Conservation (phyloP, 1,140 invertebrate species). For the Drosophila nikananu region DNA sequence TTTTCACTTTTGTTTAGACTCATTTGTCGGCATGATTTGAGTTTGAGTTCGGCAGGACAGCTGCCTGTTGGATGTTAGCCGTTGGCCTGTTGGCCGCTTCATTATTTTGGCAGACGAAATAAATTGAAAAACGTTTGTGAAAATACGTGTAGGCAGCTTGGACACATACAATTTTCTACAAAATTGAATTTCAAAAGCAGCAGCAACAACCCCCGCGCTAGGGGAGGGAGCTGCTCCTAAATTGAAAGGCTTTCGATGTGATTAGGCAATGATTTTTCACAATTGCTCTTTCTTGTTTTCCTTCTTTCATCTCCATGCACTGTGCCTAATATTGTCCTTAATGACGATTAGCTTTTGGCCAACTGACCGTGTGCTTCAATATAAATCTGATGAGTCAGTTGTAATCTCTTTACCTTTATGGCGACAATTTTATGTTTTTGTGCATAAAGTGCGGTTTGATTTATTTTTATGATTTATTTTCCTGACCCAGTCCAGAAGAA, state of each 20-base stretch:
- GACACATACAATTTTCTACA: slow-evolving; percentile 73
- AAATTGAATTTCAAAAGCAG: slow-evolving; percentile 71
- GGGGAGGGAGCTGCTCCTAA: background rate
- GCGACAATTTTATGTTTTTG: background rate
- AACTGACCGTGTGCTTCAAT: slow-evolving; percentile 18
- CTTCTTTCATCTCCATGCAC: slow-evolving; percentile 13
- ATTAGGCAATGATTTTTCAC: slow-evolving; percentile 70
- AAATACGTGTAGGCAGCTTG: slow-evolving; percentile 71
- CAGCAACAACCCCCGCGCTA: slow-evolving; percentile 19
- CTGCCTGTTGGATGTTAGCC: slow-evolving; percentile 33
- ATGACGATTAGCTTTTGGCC: slow-evolving; percentile 44
- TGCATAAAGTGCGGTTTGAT: background rate
- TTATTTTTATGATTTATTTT: background rate
- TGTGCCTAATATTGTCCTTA: slow-evolving; percentile 46
- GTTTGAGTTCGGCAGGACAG: slow-evolving; percentile 52
- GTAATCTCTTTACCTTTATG: background rate
- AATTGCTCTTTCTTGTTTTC: slow-evolving; percentile 22
- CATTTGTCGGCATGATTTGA: slow-evolving; percentile 69
- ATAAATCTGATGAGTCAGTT: background rate
- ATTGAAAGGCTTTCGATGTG: slow-evolving; percentile 45
- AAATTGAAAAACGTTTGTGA: slow-evolving; percentile 72
- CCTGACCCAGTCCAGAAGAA: background rate
- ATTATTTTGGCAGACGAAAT: slow-evolving; percentile 75
- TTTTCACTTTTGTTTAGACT: slow-evolving; percentile 56
- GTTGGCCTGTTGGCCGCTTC: slow-evolving; percentile 40